phyloP scores from a whole-genome alignment of 2,888 invertebrate species.

The Lycaena phlaeas region DNA sequence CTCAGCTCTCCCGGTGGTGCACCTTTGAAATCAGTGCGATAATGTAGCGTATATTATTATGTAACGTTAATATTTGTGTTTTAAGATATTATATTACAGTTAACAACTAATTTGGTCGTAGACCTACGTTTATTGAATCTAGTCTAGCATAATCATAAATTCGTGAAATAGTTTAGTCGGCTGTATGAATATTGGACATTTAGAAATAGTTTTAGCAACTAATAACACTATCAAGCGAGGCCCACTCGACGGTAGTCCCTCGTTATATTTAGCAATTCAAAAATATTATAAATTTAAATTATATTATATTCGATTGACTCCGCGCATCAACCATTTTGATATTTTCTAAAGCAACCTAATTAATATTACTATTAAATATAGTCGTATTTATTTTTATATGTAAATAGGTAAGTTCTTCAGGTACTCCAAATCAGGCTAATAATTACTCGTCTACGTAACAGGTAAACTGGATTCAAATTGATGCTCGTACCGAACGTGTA shows the following conservation, averaged over 20 bases:
- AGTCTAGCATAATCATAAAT: conserved; percentile 43
- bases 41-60: conserved; percentile 37
- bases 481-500: no score
- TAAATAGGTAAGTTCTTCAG: conserved; percentile 4
- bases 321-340: no score
- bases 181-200: conserved; percentile 1
- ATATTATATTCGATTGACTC: no score
- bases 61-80: conserved; percentile 49
- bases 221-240: no score
- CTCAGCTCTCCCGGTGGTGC: neutral
- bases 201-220: neutral
- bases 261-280: no score
- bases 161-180: conserved; percentile 6
- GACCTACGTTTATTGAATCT: conserved; percentile 52
- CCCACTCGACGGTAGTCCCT: no score
- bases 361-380: no score
- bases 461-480: neutral
- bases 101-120: conserved; percentile 63
- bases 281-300: no score
- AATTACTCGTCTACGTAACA: neutral
- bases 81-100: conserved; percentile 46
- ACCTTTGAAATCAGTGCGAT: conserved; percentile 25
- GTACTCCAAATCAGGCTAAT: conserved; percentile 4
- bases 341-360: no score
- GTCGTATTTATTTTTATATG: neutral